These are phyloP conservation scores for Scelioninae gen. 1 DNA, from an alignment of 2,888 invertebrate genomes.

Conservation along the genomic window DNA sequence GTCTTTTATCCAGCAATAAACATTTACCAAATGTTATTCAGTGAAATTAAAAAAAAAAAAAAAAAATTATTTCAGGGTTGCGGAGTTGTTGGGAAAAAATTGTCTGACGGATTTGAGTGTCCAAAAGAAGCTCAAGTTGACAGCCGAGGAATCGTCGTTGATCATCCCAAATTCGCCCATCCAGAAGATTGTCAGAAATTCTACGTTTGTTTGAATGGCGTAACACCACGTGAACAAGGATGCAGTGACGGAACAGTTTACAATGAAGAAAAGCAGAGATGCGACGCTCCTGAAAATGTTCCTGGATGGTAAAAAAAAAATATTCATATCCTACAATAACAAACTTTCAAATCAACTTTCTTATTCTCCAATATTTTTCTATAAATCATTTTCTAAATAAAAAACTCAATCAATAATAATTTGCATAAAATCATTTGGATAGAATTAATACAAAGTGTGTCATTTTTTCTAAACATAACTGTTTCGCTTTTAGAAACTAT, in stretches of 20 bases:
- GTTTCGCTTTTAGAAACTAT: too few relatives aligned
- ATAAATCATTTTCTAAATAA: too few relatives aligned
- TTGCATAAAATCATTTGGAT: neutral
- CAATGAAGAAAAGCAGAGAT: conserved; percentile 92
- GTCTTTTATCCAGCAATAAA: too few relatives aligned
- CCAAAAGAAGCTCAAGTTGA: conserved; percentile 89
- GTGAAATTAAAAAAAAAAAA: conserved; percentile 6
- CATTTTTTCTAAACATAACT: too few relatives aligned
- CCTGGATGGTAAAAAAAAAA: conserved; percentile 89
- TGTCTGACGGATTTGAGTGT: conserved; percentile 94
- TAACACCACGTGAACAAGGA: conserved; percentile 94
- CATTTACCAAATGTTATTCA: too few relatives aligned
- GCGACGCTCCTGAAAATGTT: conserved; percentile 96
- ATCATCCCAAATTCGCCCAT: conserved; percentile 94
- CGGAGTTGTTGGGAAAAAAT: conserved; percentile 85
- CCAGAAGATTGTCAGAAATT: conserved; percentile 95
- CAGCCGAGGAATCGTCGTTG: conserved; percentile 89
- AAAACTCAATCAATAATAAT: neutral
- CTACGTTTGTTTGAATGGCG: conserved; percentile 94
- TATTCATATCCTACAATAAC: too few relatives aligned
- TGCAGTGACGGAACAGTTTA: conserved; percentile 95
- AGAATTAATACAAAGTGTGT: neutral
- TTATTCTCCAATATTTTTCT: too few relatives aligned
- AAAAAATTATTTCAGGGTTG: conserved; percentile 77
- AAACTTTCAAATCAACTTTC: conserved; percentile 6